Evolutionary conservation across 2,888 invertebrate genomes (phyloP), one percentile per base, ranked within the genome.

Genomic region (Andrena praecox): DNA sequence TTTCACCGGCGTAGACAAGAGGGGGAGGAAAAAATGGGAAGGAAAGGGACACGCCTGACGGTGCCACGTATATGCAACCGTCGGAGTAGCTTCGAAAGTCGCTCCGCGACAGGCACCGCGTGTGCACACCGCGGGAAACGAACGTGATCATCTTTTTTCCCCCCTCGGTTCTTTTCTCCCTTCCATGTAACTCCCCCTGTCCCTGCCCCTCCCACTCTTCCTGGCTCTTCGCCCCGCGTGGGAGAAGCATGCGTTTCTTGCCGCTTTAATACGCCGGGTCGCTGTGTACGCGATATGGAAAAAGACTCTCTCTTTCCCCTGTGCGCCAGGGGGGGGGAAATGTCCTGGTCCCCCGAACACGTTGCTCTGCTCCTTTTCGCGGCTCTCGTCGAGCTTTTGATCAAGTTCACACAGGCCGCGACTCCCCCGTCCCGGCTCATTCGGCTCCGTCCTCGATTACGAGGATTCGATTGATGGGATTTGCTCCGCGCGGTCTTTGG

Each of bases 11-110:
- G 67, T n/a, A 27, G 72, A 67, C 48, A 59, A 66, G 66, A 60
- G 70, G 29, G 63, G 56, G 56, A 10, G 29, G 48, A 50, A 27
- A 10, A 50, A 52, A 50, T 10, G 10, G 24, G 33, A 56, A 8
- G 68, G 66, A 59, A 62, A 78, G 66, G 56, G 60, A 77, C 66
- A 80, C 69, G 81, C 54, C 75, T 74, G 83, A 48, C 74, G 52
- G 79, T 79, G 2, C 33, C 76, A 67, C 77, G 85, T 67, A 70
- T 71, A 72, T 76, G 80, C 27, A 59, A 75, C 20, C 66, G 69
- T 71, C 54, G 42, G 74, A 71, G 83, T 63, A 81, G 81, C 83
- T 80, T 81, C 84, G 85, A 85, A 85, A 85, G 85, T 85, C 72
- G 75, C 68, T 66, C 63, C 85, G 77, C 85, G 85, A 85, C 85